Base-by-base conservation (phyloP, 2,888 invertebrate species). In the Brassicogethes aeneus region DNA sequence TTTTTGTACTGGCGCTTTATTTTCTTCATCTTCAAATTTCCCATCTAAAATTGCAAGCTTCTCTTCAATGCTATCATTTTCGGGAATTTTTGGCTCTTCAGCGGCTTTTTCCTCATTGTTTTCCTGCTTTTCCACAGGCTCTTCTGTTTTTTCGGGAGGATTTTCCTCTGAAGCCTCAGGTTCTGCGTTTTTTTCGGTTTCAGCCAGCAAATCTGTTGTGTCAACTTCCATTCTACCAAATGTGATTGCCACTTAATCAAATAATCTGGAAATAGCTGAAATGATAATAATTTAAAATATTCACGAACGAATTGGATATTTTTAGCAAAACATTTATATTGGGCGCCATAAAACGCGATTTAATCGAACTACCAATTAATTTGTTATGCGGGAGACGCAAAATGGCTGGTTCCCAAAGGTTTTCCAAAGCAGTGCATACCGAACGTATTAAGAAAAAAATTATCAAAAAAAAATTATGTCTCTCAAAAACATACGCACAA, bases 341-440 rank as follows among this genome's bases (percentile, higher is more conserved):
- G n/a, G n/a, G 54, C 54, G 54, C 54, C 48, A 54, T 44, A 42
- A 51, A 52, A 45, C 44, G 41, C 43, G 42, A 39, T 46, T n/a
- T 13, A 32, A 10, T 32, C 3, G 32, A 32, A 32, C 32, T 32
- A 32, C 32, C 14, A 13, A 8, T 3, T 10, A 10, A 10, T 10
- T 10, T 3, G 14, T 10, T 8, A 13, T 32, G 3, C 5, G 3
- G 10, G 14, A 32, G 3, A 32, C 44, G 49, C 48, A 57, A 59
- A 51, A 57, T 57, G 57, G 59, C 55, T 51, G 57, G 46, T 50
- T 52, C 48, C 45, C 49, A 52, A 50, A 52, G 50, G 42, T 45
- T 41, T 44, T 42, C 42, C 44, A 50, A 54, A 52, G 42, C 40
- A 17, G 34, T 41, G 40, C 43, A 46, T 38, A 43, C 52, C 53